Conservation (phyloP, 2,888 invertebrate species). For the Loripinus fragilis region DNA sequence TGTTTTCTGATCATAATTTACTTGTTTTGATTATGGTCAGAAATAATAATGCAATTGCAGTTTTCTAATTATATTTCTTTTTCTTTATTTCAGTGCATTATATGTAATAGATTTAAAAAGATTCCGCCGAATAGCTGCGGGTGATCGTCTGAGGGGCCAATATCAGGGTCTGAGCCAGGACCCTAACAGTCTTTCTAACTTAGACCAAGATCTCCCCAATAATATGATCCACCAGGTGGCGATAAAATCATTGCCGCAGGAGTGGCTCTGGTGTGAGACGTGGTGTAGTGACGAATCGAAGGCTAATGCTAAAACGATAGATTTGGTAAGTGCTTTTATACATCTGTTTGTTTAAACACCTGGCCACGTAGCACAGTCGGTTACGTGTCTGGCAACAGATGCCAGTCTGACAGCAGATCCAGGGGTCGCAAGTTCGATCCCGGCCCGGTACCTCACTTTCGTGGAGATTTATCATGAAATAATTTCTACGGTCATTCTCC, state of each 20-base stretch:
- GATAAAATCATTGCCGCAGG: constrained; percentile 98
- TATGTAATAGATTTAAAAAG: constrained; percentile 99
- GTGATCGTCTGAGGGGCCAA: constrained; percentile 98
- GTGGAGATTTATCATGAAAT: too few relatives aligned
- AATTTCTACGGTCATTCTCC: too few relatives aligned
- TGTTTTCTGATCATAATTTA: too few relatives aligned
- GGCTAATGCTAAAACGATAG: constrained; percentile 96
- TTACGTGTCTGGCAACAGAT: too few relatives aligned
- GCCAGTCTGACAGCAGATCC: too few relatives aligned
- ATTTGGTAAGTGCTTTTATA: constrained; percentile 89
- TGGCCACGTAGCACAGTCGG: too few relatives aligned
- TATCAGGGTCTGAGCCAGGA: constrained; percentile 99
- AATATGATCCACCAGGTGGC: constrained; percentile 99
- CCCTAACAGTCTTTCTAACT: constrained; percentile 98
- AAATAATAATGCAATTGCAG: too few relatives aligned
- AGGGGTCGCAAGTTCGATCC: too few relatives aligned
- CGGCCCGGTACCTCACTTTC: too few relatives aligned
- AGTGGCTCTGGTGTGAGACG: constrained; percentile 99
- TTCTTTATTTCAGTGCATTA: constrained; percentile 89
- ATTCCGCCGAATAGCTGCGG: constrained; percentile 98
- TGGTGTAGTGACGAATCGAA: constrained; percentile 98
- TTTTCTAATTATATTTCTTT: neutral
- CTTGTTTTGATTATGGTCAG: too few relatives aligned
- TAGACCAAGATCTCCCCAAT: constrained; percentile 98
- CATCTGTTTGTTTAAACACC: too few relatives aligned